phyloP scores from a whole-genome alignment of 1,140 invertebrate genomes.

The Acromyrmex charruanus region DNA sequence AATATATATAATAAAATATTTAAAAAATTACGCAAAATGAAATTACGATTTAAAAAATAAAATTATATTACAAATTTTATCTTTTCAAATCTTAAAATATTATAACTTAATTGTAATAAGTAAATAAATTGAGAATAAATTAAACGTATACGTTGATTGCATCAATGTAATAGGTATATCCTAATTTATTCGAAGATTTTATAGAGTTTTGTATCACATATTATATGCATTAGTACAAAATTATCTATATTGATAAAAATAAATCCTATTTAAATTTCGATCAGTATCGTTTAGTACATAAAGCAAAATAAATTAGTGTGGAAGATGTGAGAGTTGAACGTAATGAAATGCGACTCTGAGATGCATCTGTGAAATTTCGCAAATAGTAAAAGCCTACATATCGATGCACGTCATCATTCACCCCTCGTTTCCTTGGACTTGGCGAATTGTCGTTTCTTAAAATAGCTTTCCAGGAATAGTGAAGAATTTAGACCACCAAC shows the following conservation, averaged over 20 bases:
- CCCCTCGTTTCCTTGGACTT: constrained; percentile 72
- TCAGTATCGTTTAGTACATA: neutral
- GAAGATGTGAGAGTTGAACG: neutral
- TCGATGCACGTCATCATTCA: constrained; percentile 71
- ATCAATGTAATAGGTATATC: neutral
- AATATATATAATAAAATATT: constrained; percentile 5
- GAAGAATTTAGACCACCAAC: constrained; percentile 80
- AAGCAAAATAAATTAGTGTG: neutral
- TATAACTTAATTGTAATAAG: neutral
- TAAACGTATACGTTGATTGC: neutral
- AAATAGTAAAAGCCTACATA: constrained; percentile 68
- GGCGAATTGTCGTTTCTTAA: constrained; percentile 76
- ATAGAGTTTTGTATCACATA: neutral
- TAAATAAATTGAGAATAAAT: neutral
- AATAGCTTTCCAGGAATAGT: constrained; percentile 77
- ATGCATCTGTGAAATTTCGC: constrained; percentile 17
- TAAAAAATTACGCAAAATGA: neutral
- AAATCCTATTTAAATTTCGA: neutral
- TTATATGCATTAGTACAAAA: too few relatives aligned
- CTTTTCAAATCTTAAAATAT: neutral
- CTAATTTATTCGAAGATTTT: neutral
- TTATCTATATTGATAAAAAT: neutral
- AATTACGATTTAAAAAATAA: neutral
- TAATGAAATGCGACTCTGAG: neutral
- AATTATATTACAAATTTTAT: neutral